Evolutionary conservation across 2,113 vertebrate species (phyloP).

Genomic region (Syngnathoides biaculeatus): DNA sequence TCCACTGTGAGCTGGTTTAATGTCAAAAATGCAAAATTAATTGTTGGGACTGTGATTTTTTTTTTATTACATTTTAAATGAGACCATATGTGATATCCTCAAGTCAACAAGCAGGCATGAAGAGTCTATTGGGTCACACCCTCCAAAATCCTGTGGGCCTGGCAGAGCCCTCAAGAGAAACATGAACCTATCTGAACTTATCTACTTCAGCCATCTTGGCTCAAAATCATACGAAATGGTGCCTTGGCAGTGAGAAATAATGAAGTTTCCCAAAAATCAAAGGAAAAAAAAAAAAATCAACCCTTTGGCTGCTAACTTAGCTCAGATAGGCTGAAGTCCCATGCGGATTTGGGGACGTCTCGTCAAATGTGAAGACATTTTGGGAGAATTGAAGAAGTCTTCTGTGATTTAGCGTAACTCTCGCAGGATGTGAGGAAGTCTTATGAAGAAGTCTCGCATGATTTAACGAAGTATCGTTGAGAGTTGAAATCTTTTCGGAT

Average conservation of each 20-base stretch:
- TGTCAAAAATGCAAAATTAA: constrained; percentile 25
- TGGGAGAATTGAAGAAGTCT: no score
- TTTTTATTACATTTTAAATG: constrained; percentile 35
- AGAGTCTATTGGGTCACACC: constrained; percentile 17
- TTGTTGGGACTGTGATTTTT: constrained; percentile 24
- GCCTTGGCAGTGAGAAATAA: neutral
- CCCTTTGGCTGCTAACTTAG: neutral
- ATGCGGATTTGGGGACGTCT: no score
- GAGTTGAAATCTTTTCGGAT: no score
- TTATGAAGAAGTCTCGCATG: no score
- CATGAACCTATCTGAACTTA: neutral
- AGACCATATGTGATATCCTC: constrained; percentile 45
- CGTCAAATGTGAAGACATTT: no score
- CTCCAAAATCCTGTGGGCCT: neutral
- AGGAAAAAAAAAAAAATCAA: neutral
- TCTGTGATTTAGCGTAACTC: no score
- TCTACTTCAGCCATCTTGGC: neutral
- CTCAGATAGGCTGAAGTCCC: no score
- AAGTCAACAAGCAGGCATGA: constrained; percentile 18
- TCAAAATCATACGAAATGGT: neutral
- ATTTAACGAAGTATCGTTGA: no score
- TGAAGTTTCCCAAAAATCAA: no score
- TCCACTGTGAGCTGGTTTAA: constrained; percentile 35
- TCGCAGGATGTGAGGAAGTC: no score
- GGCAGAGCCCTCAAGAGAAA: neutral